Conservation (phyloP, 2,797 vertebrate genomes). For the Hypotaenidia philippensis region DNA sequence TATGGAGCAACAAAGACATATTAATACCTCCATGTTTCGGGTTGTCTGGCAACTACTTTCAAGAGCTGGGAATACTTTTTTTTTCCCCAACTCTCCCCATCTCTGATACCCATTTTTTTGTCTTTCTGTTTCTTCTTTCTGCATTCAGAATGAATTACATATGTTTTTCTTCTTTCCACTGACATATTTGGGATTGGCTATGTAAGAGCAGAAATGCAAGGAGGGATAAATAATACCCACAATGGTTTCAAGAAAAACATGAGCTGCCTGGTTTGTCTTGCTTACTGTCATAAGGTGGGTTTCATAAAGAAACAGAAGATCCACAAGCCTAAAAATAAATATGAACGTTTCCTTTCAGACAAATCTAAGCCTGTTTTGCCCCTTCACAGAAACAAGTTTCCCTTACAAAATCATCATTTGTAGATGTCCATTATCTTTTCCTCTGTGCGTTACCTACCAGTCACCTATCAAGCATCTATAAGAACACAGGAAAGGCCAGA, state of each 20-base stretch:
- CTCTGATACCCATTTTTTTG: not conserved
- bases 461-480: not conserved
- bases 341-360: not conserved
- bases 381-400: not conserved
- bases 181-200: not conserved
- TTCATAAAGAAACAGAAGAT: not conserved
- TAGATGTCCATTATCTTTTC: not conserved
- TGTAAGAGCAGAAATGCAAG: not conserved
- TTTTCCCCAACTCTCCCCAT: not conserved
- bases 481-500: not conserved
- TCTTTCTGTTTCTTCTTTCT: not conserved
- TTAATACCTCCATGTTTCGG: not conserved
- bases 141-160: not conserved
- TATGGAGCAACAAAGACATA: too few relatives aligned
- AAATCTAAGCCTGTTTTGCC: not conserved
- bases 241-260: not conserved
- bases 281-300: not conserved
- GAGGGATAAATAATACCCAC: not conserved
- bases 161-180: not conserved
- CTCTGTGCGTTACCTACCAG: not conserved
- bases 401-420: not conserved
- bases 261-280: not conserved
- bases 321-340: not conserved
- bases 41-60: not conserved
- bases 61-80: not conserved